Percentiles rank a stretch among this genome's conserved stretches.
These are phyloP conservation scores for Bombus confusus DNA, from an alignment of 1,140 invertebrate species.

Conservation along the genomic window DNA sequence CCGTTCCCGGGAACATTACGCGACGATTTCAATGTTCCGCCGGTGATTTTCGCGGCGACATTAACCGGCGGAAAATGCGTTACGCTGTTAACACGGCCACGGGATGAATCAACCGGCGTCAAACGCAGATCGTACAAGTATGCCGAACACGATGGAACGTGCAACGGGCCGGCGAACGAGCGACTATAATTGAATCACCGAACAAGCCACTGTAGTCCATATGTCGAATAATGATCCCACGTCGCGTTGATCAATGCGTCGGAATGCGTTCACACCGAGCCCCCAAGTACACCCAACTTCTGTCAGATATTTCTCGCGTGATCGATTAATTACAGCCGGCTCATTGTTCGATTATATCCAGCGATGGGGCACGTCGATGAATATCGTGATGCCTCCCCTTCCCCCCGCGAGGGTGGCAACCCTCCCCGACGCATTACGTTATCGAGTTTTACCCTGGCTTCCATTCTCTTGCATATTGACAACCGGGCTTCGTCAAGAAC, in stretches of 20 bases:
- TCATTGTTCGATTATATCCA: conserved; percentile 44
- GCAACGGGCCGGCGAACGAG: not conserved
- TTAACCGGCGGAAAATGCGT: conserved; percentile 64
- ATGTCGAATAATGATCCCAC: conserved; percentile 65
- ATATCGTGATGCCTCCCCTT: not conserved
- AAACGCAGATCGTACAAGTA: conserved; percentile 69
- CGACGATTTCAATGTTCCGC: conserved; percentile 60
- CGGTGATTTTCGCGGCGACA: conserved; percentile 55
- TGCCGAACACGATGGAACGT: conserved; percentile 58
- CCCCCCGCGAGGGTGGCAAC: too few species aligned
- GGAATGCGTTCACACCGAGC: conserved; percentile 44
- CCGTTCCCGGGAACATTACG: conserved; percentile 37
- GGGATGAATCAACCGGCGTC: conserved; percentile 63
- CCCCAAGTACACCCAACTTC: conserved; percentile 20
- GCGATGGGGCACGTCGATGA: too few species aligned
- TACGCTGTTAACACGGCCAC: conserved; percentile 62
- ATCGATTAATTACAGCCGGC: conserved; percentile 47
- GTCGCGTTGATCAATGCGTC: conserved; percentile 38
- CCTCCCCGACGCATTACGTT: not conserved
- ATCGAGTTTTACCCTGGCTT: conserved; percentile 9
- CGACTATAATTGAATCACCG: conserved; percentile 63
- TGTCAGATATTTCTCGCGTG: conserved; percentile 52
- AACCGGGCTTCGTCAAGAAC: not conserved
- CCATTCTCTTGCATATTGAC: not conserved
- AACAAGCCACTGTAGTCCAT: conserved; percentile 67